phyloP scores from a whole-genome alignment of 2,888 invertebrate species.

The Caenorhabditis afra region DNA sequence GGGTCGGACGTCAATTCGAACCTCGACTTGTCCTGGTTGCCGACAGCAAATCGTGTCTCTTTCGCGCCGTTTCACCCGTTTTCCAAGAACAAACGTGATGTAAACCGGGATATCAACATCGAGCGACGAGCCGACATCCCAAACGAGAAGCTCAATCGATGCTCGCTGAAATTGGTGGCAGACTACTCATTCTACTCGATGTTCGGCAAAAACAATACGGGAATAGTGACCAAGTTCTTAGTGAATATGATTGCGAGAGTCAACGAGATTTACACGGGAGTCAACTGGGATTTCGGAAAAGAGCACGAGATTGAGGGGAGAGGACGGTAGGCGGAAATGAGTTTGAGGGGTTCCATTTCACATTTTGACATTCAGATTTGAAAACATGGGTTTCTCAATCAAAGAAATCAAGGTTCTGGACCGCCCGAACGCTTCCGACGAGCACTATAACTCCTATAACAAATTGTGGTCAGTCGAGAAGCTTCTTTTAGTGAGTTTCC shows the following conservation, averaged over 20 bases:
- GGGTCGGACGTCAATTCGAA: conserved; percentile 41
- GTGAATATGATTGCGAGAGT: conserved; percentile 64
- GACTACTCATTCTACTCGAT: conserved; percentile 63
- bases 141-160: conserved; percentile 58
- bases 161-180: conserved; percentile 63
- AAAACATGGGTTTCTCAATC: conserved; percentile 65
- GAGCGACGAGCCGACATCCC: conserved; percentile 1
- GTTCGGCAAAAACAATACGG: conserved; percentile 57
- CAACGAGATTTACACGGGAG: conserved; percentile 62
- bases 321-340: conserved; percentile 42
- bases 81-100: conserved; percentile 15
- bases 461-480: conserved; percentile 24
- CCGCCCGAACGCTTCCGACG: conserved; percentile 27
- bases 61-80: conserved; percentile 22
- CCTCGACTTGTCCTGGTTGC: conserved; percentile 27
- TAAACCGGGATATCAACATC: too few relatives aligned
- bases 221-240: conserved; percentile 57
- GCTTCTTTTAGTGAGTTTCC: conserved; percentile 5
- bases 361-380: too few relatives aligned
- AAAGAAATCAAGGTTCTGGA: conserved; percentile 65
- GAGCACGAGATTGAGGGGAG: conserved; percentile 47
- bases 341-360: too few relatives aligned
- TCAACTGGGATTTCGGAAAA: conserved; percentile 63
- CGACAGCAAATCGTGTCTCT: neutral
- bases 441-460: conserved; percentile 59